phyloP scores from a whole-genome alignment of 2,888 invertebrate genomes.

The Zootermopsis nevadensis region DNA sequence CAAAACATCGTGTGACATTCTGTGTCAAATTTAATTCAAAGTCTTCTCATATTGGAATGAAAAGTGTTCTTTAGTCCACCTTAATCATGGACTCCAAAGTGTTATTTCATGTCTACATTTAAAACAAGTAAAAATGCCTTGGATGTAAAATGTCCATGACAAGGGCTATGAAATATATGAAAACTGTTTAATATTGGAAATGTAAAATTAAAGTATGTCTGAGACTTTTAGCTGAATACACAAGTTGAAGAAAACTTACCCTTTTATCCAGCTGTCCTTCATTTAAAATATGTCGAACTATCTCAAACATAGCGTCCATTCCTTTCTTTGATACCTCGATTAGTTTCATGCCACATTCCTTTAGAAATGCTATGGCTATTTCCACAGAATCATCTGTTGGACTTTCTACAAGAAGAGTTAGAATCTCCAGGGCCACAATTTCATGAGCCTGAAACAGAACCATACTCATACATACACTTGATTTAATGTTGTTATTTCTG shows the following conservation, averaged over 20 bases:
- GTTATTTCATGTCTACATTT: too few species aligned
- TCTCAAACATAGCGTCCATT: slow-evolving; percentile 92
- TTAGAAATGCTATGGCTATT: slow-evolving; percentile 94
- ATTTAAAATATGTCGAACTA: slow-evolving; percentile 92
- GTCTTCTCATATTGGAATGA: too few species aligned
- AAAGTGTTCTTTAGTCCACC: too few species aligned
- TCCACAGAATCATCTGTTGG: slow-evolving; percentile 99
- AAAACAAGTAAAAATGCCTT: too few species aligned
- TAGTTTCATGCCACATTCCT: slow-evolving; percentile 96
- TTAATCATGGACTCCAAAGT: too few species aligned
- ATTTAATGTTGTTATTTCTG: too few species aligned
- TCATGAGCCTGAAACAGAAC: slow-evolving; percentile 80
- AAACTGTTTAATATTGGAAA: too few species aligned
- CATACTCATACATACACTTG: background rate
- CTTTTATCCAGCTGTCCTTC: slow-evolving; percentile 92
- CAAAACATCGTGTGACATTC: too few species aligned
- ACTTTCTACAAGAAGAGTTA: slow-evolving; percentile 91
- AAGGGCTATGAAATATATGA: too few species aligned
- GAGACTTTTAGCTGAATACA: background rate
- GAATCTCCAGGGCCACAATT: slow-evolving; percentile 91
- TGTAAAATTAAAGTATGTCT: too few species aligned
- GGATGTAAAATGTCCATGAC: too few species aligned
- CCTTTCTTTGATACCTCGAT: slow-evolving; percentile 81
- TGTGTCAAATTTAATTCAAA: too few species aligned
- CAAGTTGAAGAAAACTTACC: slow-evolving; percentile 57